Base-by-base conservation (phyloP, 2,888 invertebrate species). In the Meiosimyza decipiens region DNA sequence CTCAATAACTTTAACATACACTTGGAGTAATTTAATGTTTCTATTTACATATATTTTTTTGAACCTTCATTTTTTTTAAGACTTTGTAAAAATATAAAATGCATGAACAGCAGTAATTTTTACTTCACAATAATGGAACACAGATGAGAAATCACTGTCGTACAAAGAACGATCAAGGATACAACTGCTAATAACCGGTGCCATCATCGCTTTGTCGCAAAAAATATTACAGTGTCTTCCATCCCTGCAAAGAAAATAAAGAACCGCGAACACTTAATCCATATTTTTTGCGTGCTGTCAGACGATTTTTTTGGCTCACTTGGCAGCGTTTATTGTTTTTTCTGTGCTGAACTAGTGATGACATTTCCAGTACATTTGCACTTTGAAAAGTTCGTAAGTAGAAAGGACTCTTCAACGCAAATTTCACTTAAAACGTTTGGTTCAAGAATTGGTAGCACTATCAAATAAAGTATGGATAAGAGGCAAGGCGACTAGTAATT, bases 271-370 rank as follows among this genome's bases (percentile, higher is more conserved):
- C 81, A 80, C 82, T 83, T 83, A 83, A 83, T 83, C 82, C 82
- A 82, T 82, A 83, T 80, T 83, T 83, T 79, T 81, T 78, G 76
- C 66, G 75, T 70, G 74, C 77, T 78, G 82, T 79, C 83, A 84
- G 84, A 84, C 85, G 84, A 83, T 84, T 84, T 79, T 80, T 79
- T 78, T 75, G 72, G 52, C 16, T 16, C 47, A 40, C 60, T 40
- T 62, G 60, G 60, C 16, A 6, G 60, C 40, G 40, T 74, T 68
- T 22, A 54, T 67, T 67, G 67, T 72, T 71, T 71, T 71, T 71
- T 52, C 69, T 51, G 62, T 16, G 12, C 59, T 12, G 16, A 62
- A 11, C 7, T 28, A 28, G 28, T 28, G 28, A 28, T 28, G 28
- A 4, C 28, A 28, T 28, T 28, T 28, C 28, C 4, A 3, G 28